Evolutionary conservation across 2,888 invertebrate species (phyloP).

Genomic region (Theodoxus fluviatilis): DNA sequence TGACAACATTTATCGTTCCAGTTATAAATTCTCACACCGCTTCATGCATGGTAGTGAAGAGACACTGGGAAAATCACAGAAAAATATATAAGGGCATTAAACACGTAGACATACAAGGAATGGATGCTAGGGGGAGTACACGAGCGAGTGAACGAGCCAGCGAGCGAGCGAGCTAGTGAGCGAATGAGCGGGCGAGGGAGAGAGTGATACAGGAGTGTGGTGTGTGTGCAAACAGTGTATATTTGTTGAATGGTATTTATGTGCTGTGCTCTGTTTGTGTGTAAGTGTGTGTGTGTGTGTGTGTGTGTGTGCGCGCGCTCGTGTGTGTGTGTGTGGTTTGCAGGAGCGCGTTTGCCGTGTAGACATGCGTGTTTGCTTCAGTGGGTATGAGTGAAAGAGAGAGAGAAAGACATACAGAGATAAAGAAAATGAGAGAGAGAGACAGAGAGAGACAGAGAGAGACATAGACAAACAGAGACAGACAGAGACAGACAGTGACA

Average conservation of each 20-base stretch:
- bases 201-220: background rate
- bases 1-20: too few relatives aligned
- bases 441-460: slow-evolving; percentile 22
- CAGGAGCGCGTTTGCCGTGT: background rate
- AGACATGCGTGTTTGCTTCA: background rate
- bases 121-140: too few relatives aligned
- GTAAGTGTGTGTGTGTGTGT: slow-evolving; percentile 8
- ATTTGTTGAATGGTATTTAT: too few relatives aligned
- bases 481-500: slow-evolving; percentile 15
- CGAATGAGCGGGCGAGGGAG: background rate
- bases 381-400: background rate
- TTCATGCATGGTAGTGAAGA: too few relatives aligned
- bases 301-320: background rate
- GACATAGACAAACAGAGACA: background rate
- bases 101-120: too few relatives aligned
- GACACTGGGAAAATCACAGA: too few relatives aligned
- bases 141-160: slow-evolving; percentile 5
- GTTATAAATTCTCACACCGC: too few relatives aligned
- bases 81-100: too few relatives aligned
- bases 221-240: background rate
- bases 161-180: background rate
- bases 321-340: slow-evolving; percentile 10
- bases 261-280: too few relatives aligned
- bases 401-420: slow-evolving; percentile 9
- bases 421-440: slow-evolving; percentile 20